Evolutionary conservation across 1,140 invertebrate species (phyloP), one percentile per base, ranked within the genome.

Genomic region (Oreohelix idahoensis): DNA sequence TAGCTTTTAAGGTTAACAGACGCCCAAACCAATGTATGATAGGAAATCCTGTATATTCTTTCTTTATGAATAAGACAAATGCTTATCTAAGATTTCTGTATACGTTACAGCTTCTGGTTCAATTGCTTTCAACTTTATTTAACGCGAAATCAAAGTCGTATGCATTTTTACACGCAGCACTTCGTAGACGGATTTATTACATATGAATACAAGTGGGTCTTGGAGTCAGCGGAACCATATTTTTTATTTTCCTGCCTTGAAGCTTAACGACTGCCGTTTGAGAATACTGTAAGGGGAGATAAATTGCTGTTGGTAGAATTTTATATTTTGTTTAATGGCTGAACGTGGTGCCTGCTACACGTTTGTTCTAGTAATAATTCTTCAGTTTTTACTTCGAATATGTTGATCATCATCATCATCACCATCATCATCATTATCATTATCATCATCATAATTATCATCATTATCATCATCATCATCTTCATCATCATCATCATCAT

Each of bases 61-160:
- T 15, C 20, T 35, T 53, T 63, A 76, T 76, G 71, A 76, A 51
- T 83, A 69, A 83, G 38, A 83, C 39, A 63, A 83, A 63, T 39
- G 8, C 8, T 36, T 69, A 78, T 69, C 39, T 39, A n/a, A 36
- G 17, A 58, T 38, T 53, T 74, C 51, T 76, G 20, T 42, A 71
- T 51, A 51, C 76, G 29, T 74, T 35, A 51, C 26, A 81, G 23
- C 17, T 32, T 17, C 29, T n/a, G 0, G 71, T 4, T 5, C 71
- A 8, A 73, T 73, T 42, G 0, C 38, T 73, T 42, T n/a, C 23
- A 73, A 17, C 71, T 73, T 73, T 42, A 42, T 73, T 4, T n/a
- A 73, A 73, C 36, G 36, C 36, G 1, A 42, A 73, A 45, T 42
- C 42, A 42, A 39, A 42, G 63, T 66, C 63, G 29, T 66, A 66